Conservation (phyloP, 1,140 invertebrate genomes). For the Tenebrio molitor region DNA sequence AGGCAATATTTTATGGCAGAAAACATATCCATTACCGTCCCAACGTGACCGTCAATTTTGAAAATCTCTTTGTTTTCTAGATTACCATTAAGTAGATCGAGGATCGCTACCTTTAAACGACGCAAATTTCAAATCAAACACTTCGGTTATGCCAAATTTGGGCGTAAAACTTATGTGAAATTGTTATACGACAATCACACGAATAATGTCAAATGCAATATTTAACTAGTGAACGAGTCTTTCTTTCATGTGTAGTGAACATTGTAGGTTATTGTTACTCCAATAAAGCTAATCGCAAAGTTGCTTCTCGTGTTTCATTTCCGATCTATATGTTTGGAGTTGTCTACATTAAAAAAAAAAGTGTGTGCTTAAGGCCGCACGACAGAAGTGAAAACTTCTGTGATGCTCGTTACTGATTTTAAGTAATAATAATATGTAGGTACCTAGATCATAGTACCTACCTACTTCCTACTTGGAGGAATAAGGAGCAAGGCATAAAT, state of each 20-base stretch:
- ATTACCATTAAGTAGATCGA: constrained; percentile 22
- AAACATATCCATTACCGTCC: constrained; percentile 47
- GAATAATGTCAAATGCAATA: constrained; percentile 42
- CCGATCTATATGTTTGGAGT: too few relatives aligned
- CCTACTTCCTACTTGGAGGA: too few relatives aligned
- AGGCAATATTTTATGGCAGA: constrained; percentile 37
- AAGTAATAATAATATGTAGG: too few relatives aligned
- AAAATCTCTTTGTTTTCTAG: constrained; percentile 20
- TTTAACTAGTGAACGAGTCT: constrained; percentile 34
- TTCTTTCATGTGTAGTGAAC: constrained; percentile 10
- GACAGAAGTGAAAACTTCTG: too few relatives aligned
- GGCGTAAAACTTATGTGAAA: constrained; percentile 37
- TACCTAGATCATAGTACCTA: too few relatives aligned
- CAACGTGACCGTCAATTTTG: constrained; percentile 39
- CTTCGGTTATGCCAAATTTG: constrained; percentile 30
- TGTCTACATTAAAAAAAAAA: too few relatives aligned
- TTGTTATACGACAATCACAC: constrained; percentile 43
- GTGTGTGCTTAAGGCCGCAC: too few relatives aligned
- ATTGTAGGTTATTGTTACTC: constrained; percentile 17
- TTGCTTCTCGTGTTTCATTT: too few relatives aligned
- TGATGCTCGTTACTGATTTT: too few relatives aligned
- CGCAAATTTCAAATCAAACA: constrained; percentile 24
- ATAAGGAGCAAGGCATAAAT: too few relatives aligned
- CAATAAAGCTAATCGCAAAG: constrained; percentile 11
- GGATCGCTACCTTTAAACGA: constrained; percentile 12